These are phyloP conservation scores for Aythya fuligula DNA, from an alignment of 2,797 vertebrate species.

Conservation along the genomic window DNA sequence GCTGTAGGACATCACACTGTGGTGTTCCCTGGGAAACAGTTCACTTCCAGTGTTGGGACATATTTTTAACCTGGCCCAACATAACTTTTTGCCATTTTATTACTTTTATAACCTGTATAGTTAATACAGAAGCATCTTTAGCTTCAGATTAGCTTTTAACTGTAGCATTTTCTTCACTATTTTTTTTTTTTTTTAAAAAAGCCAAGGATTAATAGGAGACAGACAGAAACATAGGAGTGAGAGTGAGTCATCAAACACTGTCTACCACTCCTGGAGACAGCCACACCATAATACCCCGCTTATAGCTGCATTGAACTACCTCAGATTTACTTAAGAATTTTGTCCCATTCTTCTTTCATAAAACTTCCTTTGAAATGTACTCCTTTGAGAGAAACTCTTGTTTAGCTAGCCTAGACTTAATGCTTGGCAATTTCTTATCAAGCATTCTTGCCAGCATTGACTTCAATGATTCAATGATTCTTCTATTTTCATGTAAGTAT, in stretches of 20 bases:
- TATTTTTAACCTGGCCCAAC: slow-evolving; percentile 29
- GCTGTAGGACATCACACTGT: background rate
- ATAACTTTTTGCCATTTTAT: slow-evolving; percentile 16
- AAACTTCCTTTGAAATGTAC: background rate
- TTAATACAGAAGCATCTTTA: background rate
- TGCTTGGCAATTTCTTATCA: background rate
- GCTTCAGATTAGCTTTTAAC: slow-evolving; percentile 8
- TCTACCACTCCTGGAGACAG: slow-evolving; percentile 1
- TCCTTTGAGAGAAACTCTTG: background rate
- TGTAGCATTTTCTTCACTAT: background rate
- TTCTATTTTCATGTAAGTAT: background rate
- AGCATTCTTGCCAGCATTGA: background rate
- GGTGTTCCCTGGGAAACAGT: background rate
- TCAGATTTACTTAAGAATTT: slow-evolving; percentile 1
- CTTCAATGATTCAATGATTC: background rate
- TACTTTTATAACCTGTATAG: slow-evolving; percentile 9
- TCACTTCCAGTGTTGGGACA: background rate
- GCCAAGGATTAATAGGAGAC: slow-evolving; percentile 17
- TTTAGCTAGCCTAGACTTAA: background rate
- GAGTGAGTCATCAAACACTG: background rate
- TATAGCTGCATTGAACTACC: background rate
- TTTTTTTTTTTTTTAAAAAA: background rate
- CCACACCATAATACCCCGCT: background rate
- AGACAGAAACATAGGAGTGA: background rate
- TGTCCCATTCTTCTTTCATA: background rate